phyloP scores from a whole-genome alignment of 1,140 invertebrate species.

The Brachionus calyciflorus region DNA sequence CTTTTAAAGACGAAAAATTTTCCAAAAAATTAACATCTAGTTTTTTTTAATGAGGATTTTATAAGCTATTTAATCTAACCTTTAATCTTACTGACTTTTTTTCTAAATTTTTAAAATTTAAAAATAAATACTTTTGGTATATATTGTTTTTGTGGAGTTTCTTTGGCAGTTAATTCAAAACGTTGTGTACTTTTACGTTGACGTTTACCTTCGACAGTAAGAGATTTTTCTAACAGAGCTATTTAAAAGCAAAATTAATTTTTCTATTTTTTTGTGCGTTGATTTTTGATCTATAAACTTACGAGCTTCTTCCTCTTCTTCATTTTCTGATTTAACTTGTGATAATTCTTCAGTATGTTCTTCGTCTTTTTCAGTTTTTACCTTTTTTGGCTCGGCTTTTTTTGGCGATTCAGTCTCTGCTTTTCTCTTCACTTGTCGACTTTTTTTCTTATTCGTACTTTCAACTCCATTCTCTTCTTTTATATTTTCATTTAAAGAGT shows the following conservation, averaged over 20 bases:
- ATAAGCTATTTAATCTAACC: too few relatives aligned
- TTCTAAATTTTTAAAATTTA: background rate
- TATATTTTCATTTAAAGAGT: too few relatives aligned
- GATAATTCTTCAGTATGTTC: too few relatives aligned
- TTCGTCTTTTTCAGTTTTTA: constrained; percentile 47
- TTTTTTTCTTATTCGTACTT: too few relatives aligned
- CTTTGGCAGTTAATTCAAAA: constrained; percentile 52
- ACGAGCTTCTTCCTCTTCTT: background rate
- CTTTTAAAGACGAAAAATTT: too few relatives aligned
- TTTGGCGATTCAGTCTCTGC: background rate
- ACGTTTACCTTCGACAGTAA: constrained; percentile 54
- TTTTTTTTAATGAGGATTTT: too few relatives aligned
- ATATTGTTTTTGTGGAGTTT: constrained; percentile 48
- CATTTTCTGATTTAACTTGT: background rate
- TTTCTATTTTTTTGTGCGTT: background rate
- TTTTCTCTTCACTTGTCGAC: too few relatives aligned
- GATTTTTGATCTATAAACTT: background rate
- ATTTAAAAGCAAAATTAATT: constrained; percentile 48
- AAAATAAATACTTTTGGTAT: constrained; percentile 48
- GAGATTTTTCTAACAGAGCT: constrained; percentile 57
- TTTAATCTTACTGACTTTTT: too few relatives aligned
- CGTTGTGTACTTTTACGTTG: constrained; percentile 59
- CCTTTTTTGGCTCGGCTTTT: constrained; percentile 47
- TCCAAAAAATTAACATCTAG: too few relatives aligned
- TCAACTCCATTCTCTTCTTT: too few relatives aligned